phyloP scores from a whole-genome alignment of 2,888 invertebrate genomes.

The Drosophila lacicola region DNA sequence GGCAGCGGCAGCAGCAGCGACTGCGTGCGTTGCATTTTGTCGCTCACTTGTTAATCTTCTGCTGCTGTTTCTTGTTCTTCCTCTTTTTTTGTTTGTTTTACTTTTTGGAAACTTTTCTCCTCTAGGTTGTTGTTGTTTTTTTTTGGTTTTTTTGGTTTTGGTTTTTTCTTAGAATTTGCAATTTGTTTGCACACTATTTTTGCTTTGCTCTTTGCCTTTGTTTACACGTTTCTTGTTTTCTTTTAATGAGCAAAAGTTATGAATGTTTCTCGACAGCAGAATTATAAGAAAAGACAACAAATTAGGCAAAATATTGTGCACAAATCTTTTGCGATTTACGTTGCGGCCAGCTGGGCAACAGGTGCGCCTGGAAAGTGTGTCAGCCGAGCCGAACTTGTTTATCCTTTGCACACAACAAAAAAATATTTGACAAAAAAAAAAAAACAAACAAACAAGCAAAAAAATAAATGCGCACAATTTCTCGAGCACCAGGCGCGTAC shows the following conservation, averaged over 20 bases:
- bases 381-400: constrained; percentile 17
- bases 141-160: constrained; percentile 13
- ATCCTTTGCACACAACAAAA: constrained; percentile 25
- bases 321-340: constrained; percentile 13
- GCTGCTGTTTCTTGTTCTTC: constrained; percentile 3
- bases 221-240: constrained; percentile 17
- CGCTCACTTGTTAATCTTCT: constrained; percentile 48
- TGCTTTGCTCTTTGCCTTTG: constrained; percentile 15
- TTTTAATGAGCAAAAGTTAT: constrained; percentile 38
- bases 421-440: background rate
- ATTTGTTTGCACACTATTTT: constrained; percentile 50
- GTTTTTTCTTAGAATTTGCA: constrained; percentile 44
- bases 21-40: constrained; percentile 74
- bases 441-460: constrained; percentile 5
- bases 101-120: constrained; percentile 25
- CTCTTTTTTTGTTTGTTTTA: constrained; percentile 1
- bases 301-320: background rate
- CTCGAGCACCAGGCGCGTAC: constrained; percentile 48
- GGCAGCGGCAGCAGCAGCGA: constrained; percentile 46
- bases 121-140: constrained; percentile 4
- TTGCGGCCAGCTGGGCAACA: constrained; percentile 17
- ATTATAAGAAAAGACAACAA: no score
- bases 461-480: constrained; percentile 35
- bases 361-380: constrained; percentile 41
- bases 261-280: constrained; percentile 19